Conservation (phyloP, 2,888 invertebrate genomes). For the Flabesymbios commensalis region DNA sequence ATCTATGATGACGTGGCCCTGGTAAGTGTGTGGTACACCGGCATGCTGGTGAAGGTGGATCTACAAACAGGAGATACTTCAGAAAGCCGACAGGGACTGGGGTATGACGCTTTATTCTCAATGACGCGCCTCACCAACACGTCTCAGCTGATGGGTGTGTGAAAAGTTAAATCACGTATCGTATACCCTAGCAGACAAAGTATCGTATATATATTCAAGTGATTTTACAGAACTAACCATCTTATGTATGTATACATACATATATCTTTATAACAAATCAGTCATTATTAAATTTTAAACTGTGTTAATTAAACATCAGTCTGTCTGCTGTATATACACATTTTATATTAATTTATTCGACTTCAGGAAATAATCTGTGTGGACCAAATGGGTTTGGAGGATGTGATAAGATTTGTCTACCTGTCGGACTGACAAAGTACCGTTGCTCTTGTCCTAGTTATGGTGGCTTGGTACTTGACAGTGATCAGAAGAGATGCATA, state of each 20-base stretch:
- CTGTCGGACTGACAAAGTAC: conserved; percentile 37
- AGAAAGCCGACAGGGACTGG: conserved; percentile 13
- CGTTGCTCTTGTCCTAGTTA: conserved; percentile 50
- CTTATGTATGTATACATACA: neutral
- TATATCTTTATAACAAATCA: neutral
- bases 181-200: neutral
- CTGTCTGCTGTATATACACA: too few relatives aligned
- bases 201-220: too few relatives aligned
- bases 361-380: conserved; percentile 47
- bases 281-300: too few relatives aligned
- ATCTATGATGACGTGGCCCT: conserved; percentile 2
- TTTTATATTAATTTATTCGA: too few relatives aligned
- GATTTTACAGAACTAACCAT: too few relatives aligned
- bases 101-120: conserved; percentile 42
- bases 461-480: conserved; percentile 44
- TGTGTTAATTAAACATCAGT: too few relatives aligned
- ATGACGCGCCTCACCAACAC: conserved; percentile 38
- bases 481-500: conserved; percentile 44
- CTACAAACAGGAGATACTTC: neutral
- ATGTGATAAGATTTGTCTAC: conserved; percentile 52
- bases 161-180: neutral
- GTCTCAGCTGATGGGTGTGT: neutral
- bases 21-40: conserved; percentile 16
- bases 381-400: conserved; percentile 33
- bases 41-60: conserved; percentile 17